These are phyloP conservation scores for Drosophila kikkawai DNA, from an alignment of 1,140 invertebrate species.

Conservation along the genomic window DNA sequence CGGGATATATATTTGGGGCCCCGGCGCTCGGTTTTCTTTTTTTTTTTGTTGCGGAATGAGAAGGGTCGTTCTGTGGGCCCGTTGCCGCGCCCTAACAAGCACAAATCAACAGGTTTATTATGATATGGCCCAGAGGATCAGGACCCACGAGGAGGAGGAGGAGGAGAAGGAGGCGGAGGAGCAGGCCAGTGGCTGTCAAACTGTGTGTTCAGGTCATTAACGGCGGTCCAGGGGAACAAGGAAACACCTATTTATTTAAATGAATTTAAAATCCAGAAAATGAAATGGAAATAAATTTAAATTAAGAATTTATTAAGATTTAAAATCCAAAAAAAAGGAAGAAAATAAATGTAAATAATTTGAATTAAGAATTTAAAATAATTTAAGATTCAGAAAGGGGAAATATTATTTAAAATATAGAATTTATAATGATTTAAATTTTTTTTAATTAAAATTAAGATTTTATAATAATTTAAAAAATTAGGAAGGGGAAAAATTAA, in stretches of 20 bases:
- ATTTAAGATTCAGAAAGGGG: background rate
- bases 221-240: background rate
- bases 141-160: background rate
- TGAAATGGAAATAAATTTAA: too few relatives aligned
- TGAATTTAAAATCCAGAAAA: background rate
- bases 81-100: slow-evolving; percentile 73
- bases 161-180: background rate
- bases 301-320: too few relatives aligned
- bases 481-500: too few relatives aligned
- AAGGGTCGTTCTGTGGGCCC: slow-evolving; percentile 38
- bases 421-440: background rate
- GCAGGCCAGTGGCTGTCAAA: slow-evolving; percentile 43
- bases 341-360: too few relatives aligned
- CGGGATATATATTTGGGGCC: slow-evolving; percentile 34
- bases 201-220: slow-evolving; percentile 31
- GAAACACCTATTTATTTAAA: background rate
- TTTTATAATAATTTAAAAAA: background rate
- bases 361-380: too few relatives aligned
- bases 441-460: too few relatives aligned
- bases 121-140: slow-evolving; percentile 49
- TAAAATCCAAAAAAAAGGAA: too few relatives aligned
- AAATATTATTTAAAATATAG: too few relatives aligned
- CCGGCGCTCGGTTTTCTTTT: background rate
- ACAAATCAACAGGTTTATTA: slow-evolving; percentile 79
- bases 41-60: slow-evolving; percentile 23